These are phyloP conservation scores for Formica exsecta DNA, from an alignment of 1,140 invertebrate species.

Conservation along the genomic window DNA sequence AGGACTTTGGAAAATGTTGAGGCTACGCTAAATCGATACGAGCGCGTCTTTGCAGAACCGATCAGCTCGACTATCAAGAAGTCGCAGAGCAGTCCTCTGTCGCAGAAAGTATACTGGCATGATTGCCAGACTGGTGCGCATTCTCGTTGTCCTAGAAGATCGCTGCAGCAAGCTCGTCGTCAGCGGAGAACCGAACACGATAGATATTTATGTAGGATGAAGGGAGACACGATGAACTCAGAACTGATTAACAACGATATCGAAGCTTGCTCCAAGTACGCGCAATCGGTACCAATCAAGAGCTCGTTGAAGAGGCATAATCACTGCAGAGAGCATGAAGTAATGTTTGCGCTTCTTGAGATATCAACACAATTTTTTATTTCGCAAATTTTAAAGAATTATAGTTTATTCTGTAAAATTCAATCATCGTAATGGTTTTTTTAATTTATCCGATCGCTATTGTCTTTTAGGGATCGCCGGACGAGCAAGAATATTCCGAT, in stretches of 20 bases:
- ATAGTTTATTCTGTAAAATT: neutral
- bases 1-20: slow-evolving; percentile 67
- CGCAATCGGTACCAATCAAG: slow-evolving; percentile 3
- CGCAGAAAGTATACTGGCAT: slow-evolving; percentile 27
- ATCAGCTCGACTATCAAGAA: slow-evolving; percentile 45
- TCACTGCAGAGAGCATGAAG: slow-evolving; percentile 3
- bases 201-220: neutral
- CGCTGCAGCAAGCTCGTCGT: slow-evolving; percentile 9
- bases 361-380: neutral
- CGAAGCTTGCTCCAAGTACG: neutral
- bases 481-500: neutral
- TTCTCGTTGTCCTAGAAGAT: slow-evolving; percentile 37
- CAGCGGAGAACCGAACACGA: slow-evolving; percentile 39
- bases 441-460: neutral
- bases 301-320: slow-evolving; percentile 10
- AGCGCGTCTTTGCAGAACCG: slow-evolving; percentile 29
- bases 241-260: neutral
- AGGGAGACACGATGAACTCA: neutral
- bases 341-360: neutral
- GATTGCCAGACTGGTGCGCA: neutral
- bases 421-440: neutral
- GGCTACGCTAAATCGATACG: slow-evolving; percentile 58
- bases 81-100: slow-evolving; percentile 50
- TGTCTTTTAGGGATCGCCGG: slow-evolving; percentile 32
- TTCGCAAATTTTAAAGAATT: neutral